Conservation (phyloP, 2,888 invertebrate species). For the Chrysina gloriosa region DNA sequence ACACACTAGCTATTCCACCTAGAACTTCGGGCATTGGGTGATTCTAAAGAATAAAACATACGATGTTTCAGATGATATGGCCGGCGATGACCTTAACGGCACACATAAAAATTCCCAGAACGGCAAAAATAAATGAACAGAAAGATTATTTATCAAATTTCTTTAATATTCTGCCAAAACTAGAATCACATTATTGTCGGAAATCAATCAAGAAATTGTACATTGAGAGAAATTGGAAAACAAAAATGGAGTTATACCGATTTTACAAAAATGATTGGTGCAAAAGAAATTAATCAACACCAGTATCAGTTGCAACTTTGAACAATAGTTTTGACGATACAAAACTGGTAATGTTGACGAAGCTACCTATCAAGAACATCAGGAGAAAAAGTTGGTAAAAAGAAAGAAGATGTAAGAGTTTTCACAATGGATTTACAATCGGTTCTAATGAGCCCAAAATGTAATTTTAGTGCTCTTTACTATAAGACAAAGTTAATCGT, state of each 20-base stretch:
- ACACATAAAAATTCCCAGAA: background rate
- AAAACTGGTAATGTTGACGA: background rate
- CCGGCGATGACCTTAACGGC: background rate
- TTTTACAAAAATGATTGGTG: too few relatives aligned
- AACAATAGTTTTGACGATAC: background rate
- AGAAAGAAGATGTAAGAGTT: slow-evolving; percentile 15
- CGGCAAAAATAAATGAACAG: background rate
- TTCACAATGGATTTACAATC: slow-evolving; percentile 9
- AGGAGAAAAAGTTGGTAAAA: slow-evolving; percentile 9
- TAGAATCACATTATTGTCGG: background rate
- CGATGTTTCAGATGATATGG: too few relatives aligned
- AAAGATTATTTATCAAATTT: background rate
- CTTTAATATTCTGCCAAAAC: background rate
- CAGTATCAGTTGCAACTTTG: background rate
- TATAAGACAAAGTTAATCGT: too few relatives aligned
- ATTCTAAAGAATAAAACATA: too few relatives aligned
- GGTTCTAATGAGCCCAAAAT: too few relatives aligned
- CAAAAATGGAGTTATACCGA: too few relatives aligned
- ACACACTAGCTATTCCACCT: too few relatives aligned
- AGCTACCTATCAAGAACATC: background rate
- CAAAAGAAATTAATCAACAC: too few relatives aligned
- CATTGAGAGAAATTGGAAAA: too few relatives aligned
- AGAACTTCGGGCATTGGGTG: too few relatives aligned
- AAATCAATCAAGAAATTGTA: too few relatives aligned
- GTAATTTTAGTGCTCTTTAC: too few relatives aligned